Percentiles rank a stretch among this genome's conserved stretches.
These are phyloP conservation scores for Cynoglossus semilaevis DNA, from an alignment of 2,113 vertebrate genomes.

Conservation along the genomic window DNA sequence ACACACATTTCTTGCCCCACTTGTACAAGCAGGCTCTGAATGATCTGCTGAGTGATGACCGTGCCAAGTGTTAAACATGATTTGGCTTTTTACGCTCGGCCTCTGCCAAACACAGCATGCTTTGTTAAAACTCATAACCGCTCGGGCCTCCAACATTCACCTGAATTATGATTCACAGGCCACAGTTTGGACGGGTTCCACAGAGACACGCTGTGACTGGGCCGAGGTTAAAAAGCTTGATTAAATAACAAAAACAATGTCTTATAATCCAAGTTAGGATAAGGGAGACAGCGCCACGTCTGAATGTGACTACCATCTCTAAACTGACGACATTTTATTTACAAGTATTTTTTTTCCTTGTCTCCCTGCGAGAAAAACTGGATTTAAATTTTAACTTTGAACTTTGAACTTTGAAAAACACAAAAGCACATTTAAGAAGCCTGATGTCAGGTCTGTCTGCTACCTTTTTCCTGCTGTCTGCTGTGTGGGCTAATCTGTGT, in stretches of 20 bases:
- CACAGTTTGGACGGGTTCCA: neutral
- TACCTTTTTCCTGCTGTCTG: too few relatives aligned
- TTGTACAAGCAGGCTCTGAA: neutral
- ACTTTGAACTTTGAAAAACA: too few relatives aligned
- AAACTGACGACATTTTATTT: too few relatives aligned
- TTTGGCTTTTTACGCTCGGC: neutral
- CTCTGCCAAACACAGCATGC: slow-evolving; percentile 19
- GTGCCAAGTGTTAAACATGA: slow-evolving; percentile 21
- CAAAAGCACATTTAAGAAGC: too few relatives aligned
- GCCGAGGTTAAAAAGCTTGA: neutral
- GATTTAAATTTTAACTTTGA: too few relatives aligned
- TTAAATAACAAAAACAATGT: neutral
- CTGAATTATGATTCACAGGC: neutral
- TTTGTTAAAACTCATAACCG: neutral
- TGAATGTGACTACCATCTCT: too few relatives aligned
- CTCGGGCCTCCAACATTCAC: neutral
- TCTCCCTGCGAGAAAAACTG: too few relatives aligned
- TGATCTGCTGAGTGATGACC: slow-evolving; percentile 10
- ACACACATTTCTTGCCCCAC: slow-evolving; percentile 5
- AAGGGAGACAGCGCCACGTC: too few relatives aligned
- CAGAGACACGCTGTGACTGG: slow-evolving; percentile 2
- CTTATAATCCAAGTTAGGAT: neutral
- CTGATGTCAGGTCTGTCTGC: too few relatives aligned
- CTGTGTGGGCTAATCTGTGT: too few relatives aligned
- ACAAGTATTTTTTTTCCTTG: too few relatives aligned